Evolutionary conservation across 2,113 vertebrate species (phyloP).

Genomic region (Asarcornis scutulata): DNA sequence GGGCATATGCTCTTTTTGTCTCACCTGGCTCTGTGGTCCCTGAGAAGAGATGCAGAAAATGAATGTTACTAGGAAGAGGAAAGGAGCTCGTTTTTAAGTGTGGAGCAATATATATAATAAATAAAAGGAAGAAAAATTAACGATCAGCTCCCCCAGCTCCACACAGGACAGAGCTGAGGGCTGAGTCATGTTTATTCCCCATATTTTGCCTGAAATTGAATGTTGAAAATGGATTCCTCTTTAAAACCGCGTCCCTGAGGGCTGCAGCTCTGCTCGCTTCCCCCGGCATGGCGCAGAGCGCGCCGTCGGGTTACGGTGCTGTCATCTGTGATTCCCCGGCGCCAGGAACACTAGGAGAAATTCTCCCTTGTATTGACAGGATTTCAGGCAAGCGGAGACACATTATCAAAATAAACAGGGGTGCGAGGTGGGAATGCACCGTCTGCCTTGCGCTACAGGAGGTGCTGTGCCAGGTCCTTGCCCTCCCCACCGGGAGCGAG

Average conservation of each 20-base stretch:
- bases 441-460: neutral
- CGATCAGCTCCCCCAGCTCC: neutral
- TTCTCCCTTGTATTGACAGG: neutral
- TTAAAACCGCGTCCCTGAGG: neutral
- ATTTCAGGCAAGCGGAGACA: neutral
- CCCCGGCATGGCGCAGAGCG: neutral
- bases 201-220: neutral
- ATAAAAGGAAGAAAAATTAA: neutral
- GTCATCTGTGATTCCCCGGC: neutral
- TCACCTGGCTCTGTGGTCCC: neutral
- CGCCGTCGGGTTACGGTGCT: neutral
- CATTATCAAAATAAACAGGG: neutral
- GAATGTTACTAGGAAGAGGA: neutral
- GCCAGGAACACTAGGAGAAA: neutral
- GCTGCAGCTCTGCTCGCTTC: neutral
- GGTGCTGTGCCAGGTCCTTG: neutral
- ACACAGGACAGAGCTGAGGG: neutral
- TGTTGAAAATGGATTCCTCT: neutral
- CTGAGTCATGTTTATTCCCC: neutral
- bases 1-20: constrained; percentile 4
- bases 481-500: neutral
- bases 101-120: neutral
- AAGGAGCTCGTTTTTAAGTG: neutral
- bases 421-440: neutral
- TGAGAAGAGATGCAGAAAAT: neutral